Evolutionary conservation across 2,113 vertebrate genomes (phyloP), one percentile per base, ranked within the genome.

Genomic region (Calonectris borealis): DNA sequence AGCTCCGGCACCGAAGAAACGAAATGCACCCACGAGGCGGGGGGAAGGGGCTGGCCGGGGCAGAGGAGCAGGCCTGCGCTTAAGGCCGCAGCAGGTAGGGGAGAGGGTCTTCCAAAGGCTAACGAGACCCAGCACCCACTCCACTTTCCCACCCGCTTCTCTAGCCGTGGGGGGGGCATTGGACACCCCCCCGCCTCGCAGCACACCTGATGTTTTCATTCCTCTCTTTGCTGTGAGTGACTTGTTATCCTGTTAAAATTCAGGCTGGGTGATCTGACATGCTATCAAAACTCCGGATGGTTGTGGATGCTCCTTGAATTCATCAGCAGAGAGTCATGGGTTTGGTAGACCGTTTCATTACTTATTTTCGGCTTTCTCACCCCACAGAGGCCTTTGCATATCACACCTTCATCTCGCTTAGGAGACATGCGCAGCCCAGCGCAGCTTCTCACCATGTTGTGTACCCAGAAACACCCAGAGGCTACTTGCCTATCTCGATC

Each of bases 341-440:
- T 60, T 94, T 68, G 65, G 57, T 64, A 52, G 40, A n/a, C 0
- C 2, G 27, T 85, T 96, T 85, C 19, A 48, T 82, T 71, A 24
- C 64, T 73, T 60, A 38, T 88, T 93, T 92, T 78, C 82, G 79
- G 29, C 32, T 69, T 86, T 92, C 61, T 94, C 46, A 92, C 13
- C 19, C 75, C 52, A 55, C 52, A 83, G 58, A 80, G 31, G 38
- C 48, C 44, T 92, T 79, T 40, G 32, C 17, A 34, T 78, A 48
- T 60, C 49, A 58, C 55, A 60, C 32, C 29, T 86, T 52, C 36
- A 19, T 75, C 55, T 82, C 71, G 9, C 83, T 82, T 60, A 64
- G 72, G 38, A 89, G 76, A 52, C 19, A 34, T 9, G 3, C 3
- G 4, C 49, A 80, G 61, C 46, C 34, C 65, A 60, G 52, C 42